Evolutionary conservation across 2,888 invertebrate genomes (phyloP), one percentile per base, ranked within the genome.

Genomic region (Mimas tiliae): DNA sequence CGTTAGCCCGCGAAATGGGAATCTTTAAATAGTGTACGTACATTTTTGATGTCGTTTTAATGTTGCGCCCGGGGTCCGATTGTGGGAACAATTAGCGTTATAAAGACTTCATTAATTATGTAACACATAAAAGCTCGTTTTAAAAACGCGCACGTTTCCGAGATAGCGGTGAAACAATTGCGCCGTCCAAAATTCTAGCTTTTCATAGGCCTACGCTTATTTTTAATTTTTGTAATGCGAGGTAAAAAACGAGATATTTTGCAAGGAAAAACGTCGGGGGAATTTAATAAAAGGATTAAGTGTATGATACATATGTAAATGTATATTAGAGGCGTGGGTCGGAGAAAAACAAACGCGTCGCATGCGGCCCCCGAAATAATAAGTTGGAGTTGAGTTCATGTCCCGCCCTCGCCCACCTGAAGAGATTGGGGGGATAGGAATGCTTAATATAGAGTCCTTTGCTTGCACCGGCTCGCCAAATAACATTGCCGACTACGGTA

Each of bases 371-470:
- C 87, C 85, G 74, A 90, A 91, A 91, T 91, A 93, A 92, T 93
- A 93, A 91, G 88, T 90, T 89, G 85, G 84, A 91, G 87, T 88
- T 80, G 86, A 90, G 87, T 88, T 86, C 87, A 88, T 87, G 87
- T 83, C 81, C 83, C 84, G 80, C 81, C 80, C 82, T 79, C 74
- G 76, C 86, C 88, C 90, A 90, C 91, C 91, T 91, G 90, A 86
- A 88, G 88, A 90, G 88, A 89, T 90, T 86, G 88, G 85, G 88
- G 82, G 86, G 83, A 86, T 86, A 87, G 90, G 91, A 93, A 93
- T 93, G 89, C 92, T 91, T 92, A 93, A 93, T 93, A 93, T 92
- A 91, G 86, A 88, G 87, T 88, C 90, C 88, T 90, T 91, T 90
- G 89, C 89, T 87, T 88, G 88, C 89, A 91, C 84, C 87, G 85